These are phyloP conservation scores for Cecidostiba fungosa DNA, from an alignment of 2,888 invertebrate genomes.

Conservation along the genomic window DNA sequence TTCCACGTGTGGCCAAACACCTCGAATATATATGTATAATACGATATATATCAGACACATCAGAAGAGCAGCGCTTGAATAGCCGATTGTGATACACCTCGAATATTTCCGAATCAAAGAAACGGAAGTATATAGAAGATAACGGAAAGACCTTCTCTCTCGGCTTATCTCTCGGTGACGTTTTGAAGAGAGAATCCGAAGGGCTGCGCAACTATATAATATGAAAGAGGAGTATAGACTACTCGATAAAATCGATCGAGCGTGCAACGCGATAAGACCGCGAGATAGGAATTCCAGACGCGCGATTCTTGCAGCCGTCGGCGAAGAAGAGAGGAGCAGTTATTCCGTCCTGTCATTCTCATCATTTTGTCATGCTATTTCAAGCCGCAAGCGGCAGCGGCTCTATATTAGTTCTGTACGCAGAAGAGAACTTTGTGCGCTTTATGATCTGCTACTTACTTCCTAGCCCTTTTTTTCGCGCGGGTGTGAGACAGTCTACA, in stretches of 20 bases:
- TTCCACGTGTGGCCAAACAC: conserved; percentile 41
- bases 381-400: background rate
- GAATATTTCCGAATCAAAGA: conserved; percentile 14
- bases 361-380: conserved; percentile 50
- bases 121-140: conserved; percentile 32
- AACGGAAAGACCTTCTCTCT: background rate
- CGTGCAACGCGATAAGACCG: conserved; percentile 36
- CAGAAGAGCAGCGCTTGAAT: background rate
- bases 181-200: background rate
- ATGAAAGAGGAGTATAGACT: background rate
- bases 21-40: background rate
- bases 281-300: background rate
- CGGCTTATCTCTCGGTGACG: background rate
- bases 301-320: conserved; percentile 11
- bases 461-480: background rate
- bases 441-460: background rate
- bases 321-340: conserved; percentile 7
- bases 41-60: background rate
- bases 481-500: background rate
- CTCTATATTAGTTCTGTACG: background rate
- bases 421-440: background rate
- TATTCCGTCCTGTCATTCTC: conserved; percentile 33
- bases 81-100: background rate
- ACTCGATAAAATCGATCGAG: conserved; percentile 49
- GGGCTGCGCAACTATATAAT: background rate